Base-by-base conservation (phyloP, 2,797 vertebrate genomes). In the Benthosema pterotum region DNA sequence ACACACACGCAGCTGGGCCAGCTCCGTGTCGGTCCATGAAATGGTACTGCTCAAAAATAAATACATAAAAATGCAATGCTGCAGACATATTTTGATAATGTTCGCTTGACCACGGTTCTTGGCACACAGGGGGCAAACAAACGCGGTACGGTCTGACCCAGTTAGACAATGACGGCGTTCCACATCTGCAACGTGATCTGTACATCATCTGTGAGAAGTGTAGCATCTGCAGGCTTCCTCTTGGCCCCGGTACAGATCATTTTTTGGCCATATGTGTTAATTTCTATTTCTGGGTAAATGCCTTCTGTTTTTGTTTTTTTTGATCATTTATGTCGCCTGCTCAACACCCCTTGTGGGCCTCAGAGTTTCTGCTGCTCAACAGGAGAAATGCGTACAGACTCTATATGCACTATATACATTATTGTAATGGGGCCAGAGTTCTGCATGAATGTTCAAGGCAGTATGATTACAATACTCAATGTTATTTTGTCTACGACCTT, bases 181-280 rank as follows among this genome's bases (percentile, higher is more conserved):
- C 65, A 54, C 52, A 63, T 63, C 61, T n/a, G 47, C 54, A 43
- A 47, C 25, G 28, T 42, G 15, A 18, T 42, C 38, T 19, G 56
- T 46, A 58, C 48, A 58, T 66, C 56, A 32, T 60, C 57, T 67
- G 65, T 53, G 51, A 57, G 38, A n/a, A 45, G 18, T 38, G 50
- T 55, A 65, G 53, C 63, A 57, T 65, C 63, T 65, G 53, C 53
- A 65, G 14, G 62, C 52, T 25, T 56, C 62, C n/a, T 16, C 11
- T 57, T 64, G 52, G 62, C 62, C 18, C 6, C 11, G 45, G 45
- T 56, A 38, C 52, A 64, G 52, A 56, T 64, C 53, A 42, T 56
- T 64, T 64, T 64, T 64, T 64, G 28, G 53, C 62, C 62, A 56
- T 56, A 55, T 63, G 62, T 64, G 52, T 64, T 56, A 22, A 56